phyloP scores from a whole-genome alignment of 2,797 vertebrate genomes.

The Typhlichthys subterraneus region DNA sequence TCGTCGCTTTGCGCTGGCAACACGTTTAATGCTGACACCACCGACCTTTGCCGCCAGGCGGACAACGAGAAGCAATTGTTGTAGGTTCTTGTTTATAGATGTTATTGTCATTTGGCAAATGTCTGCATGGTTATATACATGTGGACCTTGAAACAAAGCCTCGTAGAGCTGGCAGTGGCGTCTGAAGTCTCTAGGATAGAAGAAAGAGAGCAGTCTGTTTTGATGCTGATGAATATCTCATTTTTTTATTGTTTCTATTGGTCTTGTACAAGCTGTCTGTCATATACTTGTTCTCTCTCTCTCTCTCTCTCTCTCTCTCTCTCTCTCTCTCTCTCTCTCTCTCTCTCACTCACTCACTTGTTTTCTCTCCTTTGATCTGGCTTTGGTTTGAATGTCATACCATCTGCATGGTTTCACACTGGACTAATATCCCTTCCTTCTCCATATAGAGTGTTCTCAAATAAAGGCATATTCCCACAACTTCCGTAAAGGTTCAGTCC shows the following conservation, averaged over 20 bases:
- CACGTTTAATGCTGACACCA: constrained; percentile 57
- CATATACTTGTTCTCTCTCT: neutral
- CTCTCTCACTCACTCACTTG: constrained; percentile 71
- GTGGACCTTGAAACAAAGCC: constrained; percentile 53
- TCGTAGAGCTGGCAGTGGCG: constrained; percentile 54
- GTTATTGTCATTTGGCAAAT: constrained; percentile 70
- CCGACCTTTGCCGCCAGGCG: constrained; percentile 63
- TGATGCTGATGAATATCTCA: constrained; percentile 88
- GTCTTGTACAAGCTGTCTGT: constrained; percentile 24
- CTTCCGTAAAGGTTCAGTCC: neutral
- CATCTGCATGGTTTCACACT: constrained; percentile 81
- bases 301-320: neutral
- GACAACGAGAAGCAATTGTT: constrained; percentile 37
- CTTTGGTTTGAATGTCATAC: constrained; percentile 87
- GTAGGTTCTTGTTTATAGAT: constrained; percentile 43
- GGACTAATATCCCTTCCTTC: constrained; percentile 65
- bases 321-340: constrained; percentile 43
- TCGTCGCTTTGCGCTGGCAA: constrained; percentile 40
- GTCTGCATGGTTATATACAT: constrained; percentile 57
- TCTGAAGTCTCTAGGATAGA: constrained; percentile 76
- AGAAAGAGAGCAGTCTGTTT: constrained; percentile 76
- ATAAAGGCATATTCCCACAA: constrained; percentile 39
- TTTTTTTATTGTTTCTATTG: constrained; percentile 63
- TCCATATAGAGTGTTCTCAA: constrained; percentile 40
- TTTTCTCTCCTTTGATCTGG: constrained; percentile 81